These are phyloP conservation scores for Orgyia antiqua DNA, from an alignment of 2,888 invertebrate genomes.

Conservation along the genomic window DNA sequence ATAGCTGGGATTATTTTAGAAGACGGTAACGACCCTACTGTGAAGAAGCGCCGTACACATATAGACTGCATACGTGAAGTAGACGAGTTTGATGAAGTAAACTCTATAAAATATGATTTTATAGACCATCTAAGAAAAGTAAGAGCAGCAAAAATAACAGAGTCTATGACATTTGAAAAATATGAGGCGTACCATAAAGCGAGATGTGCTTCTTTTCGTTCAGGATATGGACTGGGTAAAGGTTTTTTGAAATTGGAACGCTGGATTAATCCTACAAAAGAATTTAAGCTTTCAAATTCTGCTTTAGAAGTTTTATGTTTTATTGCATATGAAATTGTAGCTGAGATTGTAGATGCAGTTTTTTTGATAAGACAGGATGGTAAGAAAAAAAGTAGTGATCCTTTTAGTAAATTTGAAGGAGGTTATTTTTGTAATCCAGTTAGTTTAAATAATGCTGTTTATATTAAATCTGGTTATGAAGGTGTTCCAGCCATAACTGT, in stretches of 20 bases:
- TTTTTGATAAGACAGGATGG: conserved; percentile 88
- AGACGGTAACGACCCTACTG: conserved; percentile 71
- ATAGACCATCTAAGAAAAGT: conserved; percentile 78
- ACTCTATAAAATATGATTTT: conserved; percentile 72
- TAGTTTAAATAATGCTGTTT: conserved; percentile 76
- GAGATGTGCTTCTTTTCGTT: conserved; percentile 84
- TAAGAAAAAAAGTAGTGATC: conserved; percentile 82
- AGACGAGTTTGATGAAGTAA: conserved; percentile 76
- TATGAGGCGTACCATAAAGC: conserved; percentile 90
- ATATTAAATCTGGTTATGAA: conserved; percentile 78
- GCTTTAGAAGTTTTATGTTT: conserved; percentile 90
- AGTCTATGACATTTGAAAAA: conserved; percentile 72
- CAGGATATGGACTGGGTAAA: conserved; percentile 66
- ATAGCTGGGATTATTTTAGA: conserved; percentile 56
- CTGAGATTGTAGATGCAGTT: conserved; percentile 91
- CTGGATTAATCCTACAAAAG: conserved; percentile 81
- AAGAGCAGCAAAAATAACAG: conserved; percentile 76
- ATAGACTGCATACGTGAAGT: conserved; percentile 74
- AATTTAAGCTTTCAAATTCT: conserved; percentile 78
- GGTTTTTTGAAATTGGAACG: conserved; percentile 77
- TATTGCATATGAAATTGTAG: conserved; percentile 93
- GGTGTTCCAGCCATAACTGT: conserved; percentile 86
- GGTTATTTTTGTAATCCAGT: conserved; percentile 81
- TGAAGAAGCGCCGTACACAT: conserved; percentile 60
- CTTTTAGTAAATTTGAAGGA: conserved; percentile 82